Base-by-base conservation (phyloP, 35 echinoderm and acorn worm species). In the Ptychodera flava region DNA sequence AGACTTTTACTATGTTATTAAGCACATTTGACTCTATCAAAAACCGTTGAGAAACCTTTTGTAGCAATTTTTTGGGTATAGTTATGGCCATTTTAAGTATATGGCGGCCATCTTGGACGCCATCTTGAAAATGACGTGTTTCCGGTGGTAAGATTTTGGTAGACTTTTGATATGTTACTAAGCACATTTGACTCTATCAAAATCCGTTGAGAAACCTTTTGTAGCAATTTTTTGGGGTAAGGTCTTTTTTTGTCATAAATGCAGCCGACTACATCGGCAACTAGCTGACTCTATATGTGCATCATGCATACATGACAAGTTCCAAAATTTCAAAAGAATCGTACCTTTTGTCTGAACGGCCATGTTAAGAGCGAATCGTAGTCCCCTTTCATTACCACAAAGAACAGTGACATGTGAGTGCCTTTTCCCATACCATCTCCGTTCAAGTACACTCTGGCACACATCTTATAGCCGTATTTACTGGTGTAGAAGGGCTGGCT, bases 401-500 rank as follows among this genome's bases (percentile, higher is more conserved):
- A 97, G 84, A 97, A 97, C 6, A 97, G 83, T 28, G 90, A 94
- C 35, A 94, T 86, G 76, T 99, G 96, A 0, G 92, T 94, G 16
- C 90, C 96, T 35, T 99, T 99, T 28, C 96, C 96, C 30, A 99
- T 99, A 33, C 96, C 96, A 78, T 99, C 96, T 0, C 96, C 96
- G 81, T 99, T 99, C 16, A 99, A 75, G 76, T 99, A 99, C 29
- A 99, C 86, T 30, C 96, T 89, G 77, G 96, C 93, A 81, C 96
- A 99, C 96, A 99, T 94, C 83, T 99, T 99, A 82, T 92, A 99
- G 0, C 96, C 96, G 33, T 94, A 99, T 34, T 90, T 85, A 77
- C 93, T 99, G 78, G 96, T 92, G 79, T 94, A 99, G 88, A 99
- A 99, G 1, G 96, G 96, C 87, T 99, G 96, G 52, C 92, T 94